phyloP scores from a whole-genome alignment of 2,797 vertebrate species.

The Helicolenus hilgendorfi region DNA sequence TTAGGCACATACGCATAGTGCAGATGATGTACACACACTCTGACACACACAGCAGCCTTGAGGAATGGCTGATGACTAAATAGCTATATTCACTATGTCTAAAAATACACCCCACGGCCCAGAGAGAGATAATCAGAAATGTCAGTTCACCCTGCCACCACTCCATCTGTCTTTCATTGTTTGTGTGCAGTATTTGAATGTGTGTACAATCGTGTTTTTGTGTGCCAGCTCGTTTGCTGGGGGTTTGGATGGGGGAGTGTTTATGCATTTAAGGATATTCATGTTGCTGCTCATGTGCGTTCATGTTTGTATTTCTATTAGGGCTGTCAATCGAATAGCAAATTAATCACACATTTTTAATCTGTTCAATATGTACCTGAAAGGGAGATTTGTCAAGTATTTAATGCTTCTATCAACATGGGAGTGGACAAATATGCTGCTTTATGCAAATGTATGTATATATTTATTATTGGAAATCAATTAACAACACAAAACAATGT shows the following conservation, averaged over 20 bases:
- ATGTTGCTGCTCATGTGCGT: neutral
- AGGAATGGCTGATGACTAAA: neutral
- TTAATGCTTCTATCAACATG: too few relatives aligned
- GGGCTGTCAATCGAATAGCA: too few relatives aligned
- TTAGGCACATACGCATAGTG: neutral
- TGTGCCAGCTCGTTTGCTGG: neutral
- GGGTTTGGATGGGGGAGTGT: neutral
- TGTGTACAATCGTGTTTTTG: neutral
- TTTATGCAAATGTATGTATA: too few relatives aligned
- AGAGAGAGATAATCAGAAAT: neutral
- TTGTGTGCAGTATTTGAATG: neutral
- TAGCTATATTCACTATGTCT: neutral
- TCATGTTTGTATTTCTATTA: slow-evolving; percentile 3
- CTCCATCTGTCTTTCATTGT: neutral
- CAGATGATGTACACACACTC: neutral
- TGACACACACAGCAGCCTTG: neutral
- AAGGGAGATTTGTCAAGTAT: too few relatives aligned
- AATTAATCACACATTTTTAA: too few relatives aligned
- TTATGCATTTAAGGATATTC: neutral
- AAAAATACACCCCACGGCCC: neutral
- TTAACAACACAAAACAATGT: too few relatives aligned
- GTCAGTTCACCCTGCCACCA: neutral
- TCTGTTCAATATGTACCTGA: too few relatives aligned
- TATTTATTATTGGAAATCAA: too few relatives aligned
- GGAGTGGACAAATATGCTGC: too few relatives aligned